Percentiles rank a stretch among this genome's conserved stretches.
Evolutionary conservation across 1,140 invertebrate species (phyloP).

Genomic region (Drosophila ohnishii): DNA sequence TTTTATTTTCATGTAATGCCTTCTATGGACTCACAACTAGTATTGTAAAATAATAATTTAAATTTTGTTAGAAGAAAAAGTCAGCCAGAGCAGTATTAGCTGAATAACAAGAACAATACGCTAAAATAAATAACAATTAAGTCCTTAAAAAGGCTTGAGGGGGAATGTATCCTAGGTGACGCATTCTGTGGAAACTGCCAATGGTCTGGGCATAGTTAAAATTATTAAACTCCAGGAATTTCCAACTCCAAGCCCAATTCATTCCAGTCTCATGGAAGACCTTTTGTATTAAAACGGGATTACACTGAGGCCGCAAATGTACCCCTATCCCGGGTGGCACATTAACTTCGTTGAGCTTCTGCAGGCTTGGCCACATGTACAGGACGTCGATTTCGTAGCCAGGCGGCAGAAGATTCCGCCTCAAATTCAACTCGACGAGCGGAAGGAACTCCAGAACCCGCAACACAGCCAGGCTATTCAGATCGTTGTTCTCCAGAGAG

Average conservation of each 20-base stretch:
- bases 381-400: conserved; percentile 32
- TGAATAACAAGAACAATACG: background rate
- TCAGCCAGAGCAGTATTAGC: too few relatives aligned
- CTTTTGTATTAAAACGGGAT: background rate
- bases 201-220: background rate
- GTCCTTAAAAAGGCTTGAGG: too few relatives aligned
- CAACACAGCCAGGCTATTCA: conserved; percentile 12
- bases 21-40: background rate
- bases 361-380: conserved; percentile 24
- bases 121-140: background rate
- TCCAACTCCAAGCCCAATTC: background rate
- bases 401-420: conserved; percentile 28
- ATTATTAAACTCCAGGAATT: background rate
- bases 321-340: background rate
- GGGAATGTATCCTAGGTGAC: background rate
- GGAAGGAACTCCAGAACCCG: conserved; percentile 18
- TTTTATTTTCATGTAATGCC: too few relatives aligned
- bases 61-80: background rate
- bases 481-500: conserved; percentile 39
- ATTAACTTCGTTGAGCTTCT: conserved; percentile 5
- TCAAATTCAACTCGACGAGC: conserved; percentile 27
- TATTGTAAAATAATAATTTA: background rate
- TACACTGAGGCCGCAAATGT: background rate
- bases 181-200: background rate
- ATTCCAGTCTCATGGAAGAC: background rate